phyloP scores from a whole-genome alignment of 1,140 invertebrate genomes.

The Drosophila miranda region DNA sequence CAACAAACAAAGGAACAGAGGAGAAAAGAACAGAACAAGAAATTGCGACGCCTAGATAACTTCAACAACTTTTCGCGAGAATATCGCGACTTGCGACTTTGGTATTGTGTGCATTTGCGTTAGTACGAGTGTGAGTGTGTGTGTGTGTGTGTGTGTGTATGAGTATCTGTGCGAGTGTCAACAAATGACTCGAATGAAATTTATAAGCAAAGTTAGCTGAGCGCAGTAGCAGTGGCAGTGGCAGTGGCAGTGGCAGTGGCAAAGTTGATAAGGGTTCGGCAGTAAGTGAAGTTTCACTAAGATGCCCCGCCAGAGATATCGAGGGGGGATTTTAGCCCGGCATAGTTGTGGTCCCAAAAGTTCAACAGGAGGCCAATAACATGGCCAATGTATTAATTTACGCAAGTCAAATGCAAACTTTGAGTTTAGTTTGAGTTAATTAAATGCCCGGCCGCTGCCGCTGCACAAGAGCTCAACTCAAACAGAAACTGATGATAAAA shows the following conservation, averaged over 20 bases:
- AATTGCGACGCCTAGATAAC: slow-evolving; percentile 48
- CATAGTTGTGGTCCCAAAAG: slow-evolving; percentile 61
- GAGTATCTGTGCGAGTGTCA: slow-evolving; percentile 49
- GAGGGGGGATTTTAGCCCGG: not conserved
- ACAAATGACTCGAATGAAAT: slow-evolving; percentile 79
- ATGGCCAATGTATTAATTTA: slow-evolving; percentile 74
- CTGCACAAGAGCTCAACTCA: slow-evolving; percentile 46
- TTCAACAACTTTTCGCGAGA: slow-evolving; percentile 63
- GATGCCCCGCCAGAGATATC: slow-evolving; percentile 54
- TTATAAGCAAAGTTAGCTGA: slow-evolving; percentile 74
- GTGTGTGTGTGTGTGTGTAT: slow-evolving; percentile 24
- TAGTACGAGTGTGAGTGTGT: slow-evolving; percentile 20
- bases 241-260: slow-evolving; percentile 39
- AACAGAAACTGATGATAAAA: slow-evolving; percentile 59
- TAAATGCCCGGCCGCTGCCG: slow-evolving; percentile 42
- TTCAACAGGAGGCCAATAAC: slow-evolving; percentile 60
- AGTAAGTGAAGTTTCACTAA: slow-evolving; percentile 29
- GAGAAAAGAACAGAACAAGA: slow-evolving; percentile 31
- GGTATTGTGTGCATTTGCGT: slow-evolving; percentile 22
- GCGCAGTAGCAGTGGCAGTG: slow-evolving; percentile 35
- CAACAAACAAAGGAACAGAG: slow-evolving; percentile 54
- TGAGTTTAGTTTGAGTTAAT: slow-evolving; percentile 67
- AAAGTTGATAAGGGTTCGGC: slow-evolving; percentile 45
- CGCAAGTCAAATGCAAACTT: slow-evolving; percentile 54
- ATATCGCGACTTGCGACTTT: slow-evolving; percentile 58